These are phyloP conservation scores for Pyrgilauda ruficollis DNA, from an alignment of 2,113 vertebrate genomes.

Conservation along the genomic window DNA sequence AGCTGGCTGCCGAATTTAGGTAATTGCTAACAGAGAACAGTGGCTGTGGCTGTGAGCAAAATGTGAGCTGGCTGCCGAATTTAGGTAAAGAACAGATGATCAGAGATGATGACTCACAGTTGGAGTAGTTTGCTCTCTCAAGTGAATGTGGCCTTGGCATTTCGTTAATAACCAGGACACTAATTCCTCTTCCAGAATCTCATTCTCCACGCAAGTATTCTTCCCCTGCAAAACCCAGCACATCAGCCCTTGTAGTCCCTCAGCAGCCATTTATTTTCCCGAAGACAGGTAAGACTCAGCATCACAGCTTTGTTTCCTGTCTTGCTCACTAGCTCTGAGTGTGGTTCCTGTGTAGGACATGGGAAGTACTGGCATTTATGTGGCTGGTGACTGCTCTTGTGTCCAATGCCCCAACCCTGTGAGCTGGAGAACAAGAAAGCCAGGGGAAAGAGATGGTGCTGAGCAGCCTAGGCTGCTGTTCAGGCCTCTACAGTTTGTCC, in stretches of 20 bases:
- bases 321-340: background rate
- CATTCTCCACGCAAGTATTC: background rate
- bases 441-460: background rate
- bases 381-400: background rate
- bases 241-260: background rate
- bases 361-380: background rate
- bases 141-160: accelerated
- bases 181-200: background rate
- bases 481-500: background rate
- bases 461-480: background rate
- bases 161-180: background rate
- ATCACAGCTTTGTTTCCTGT: background rate
- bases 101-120: background rate
- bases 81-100: background rate
- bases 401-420: background rate
- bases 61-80: background rate
- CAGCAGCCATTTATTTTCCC: background rate
- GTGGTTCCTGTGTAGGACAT: background rate
- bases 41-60: background rate
- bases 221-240: background rate
- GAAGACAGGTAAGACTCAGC: background rate
- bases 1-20: background rate
- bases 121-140: background rate
- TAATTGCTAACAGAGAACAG: background rate
- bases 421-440: background rate